Percentiles rank a stretch among this genome's conserved stretches.
These are phyloP conservation scores for Datnioides undecimradiatus DNA, from an alignment of 2,113 vertebrate species.

Conservation along the genomic window DNA sequence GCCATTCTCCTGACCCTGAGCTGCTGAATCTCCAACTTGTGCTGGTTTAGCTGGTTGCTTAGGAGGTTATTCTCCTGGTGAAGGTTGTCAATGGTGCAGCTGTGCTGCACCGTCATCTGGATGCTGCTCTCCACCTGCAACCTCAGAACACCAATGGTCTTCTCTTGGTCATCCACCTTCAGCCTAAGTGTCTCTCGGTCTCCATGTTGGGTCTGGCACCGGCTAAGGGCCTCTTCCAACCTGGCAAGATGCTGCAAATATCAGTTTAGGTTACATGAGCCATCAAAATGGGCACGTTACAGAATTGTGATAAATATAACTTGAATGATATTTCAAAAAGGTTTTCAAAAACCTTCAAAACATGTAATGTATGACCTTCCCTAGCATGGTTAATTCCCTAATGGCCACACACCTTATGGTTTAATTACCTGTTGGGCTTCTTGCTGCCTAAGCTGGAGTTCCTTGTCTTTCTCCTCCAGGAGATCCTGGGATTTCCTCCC, in stretches of 20 bases:
- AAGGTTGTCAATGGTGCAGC: constrained; percentile 73
- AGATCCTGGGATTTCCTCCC: constrained; percentile 68
- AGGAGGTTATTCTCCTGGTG: constrained; percentile 85
- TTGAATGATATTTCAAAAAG: background rate
- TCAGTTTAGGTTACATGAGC: background rate
- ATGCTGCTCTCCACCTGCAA: constrained; percentile 81
- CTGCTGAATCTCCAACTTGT: constrained; percentile 83
- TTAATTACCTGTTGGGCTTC: constrained; percentile 73
- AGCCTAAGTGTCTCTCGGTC: constrained; percentile 78
- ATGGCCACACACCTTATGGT: background rate
- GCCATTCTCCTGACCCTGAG: constrained; percentile 81
- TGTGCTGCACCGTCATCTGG: constrained; percentile 76
- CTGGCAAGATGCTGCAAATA: constrained; percentile 34
- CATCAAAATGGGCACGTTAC: background rate
- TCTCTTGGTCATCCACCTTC: constrained; percentile 81
- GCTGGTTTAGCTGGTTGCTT: constrained; percentile 78
- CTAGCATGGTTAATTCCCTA: too few species aligned
- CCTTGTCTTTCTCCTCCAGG: constrained; percentile 77
- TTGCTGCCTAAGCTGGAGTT: constrained; percentile 74
- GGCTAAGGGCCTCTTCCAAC: constrained; percentile 60
- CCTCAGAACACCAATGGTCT: constrained; percentile 72
- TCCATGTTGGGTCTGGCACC: constrained; percentile 38
- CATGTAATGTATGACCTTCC: background rate
- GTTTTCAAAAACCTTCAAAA: background rate
- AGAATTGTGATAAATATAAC: background rate